Percentiles rank a stretch among this genome's conserved stretches.
phyloP scores from a whole-genome alignment of 2,888 invertebrate genomes.

The Rapana venosa region DNA sequence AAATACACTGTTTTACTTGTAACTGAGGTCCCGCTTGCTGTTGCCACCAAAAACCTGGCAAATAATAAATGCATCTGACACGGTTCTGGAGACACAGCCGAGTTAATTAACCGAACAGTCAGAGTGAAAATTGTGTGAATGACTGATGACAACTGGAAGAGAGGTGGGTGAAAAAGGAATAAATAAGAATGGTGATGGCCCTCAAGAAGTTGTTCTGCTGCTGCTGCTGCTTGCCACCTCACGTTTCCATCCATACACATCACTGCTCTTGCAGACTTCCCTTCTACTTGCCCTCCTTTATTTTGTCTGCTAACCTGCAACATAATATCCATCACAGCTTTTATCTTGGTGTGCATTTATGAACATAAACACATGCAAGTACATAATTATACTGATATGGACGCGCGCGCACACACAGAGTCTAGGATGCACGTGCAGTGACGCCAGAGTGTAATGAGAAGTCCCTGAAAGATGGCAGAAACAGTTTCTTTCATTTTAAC shows the following conservation, averaged over 20 bases:
- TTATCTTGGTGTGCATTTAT: too few relatives aligned
- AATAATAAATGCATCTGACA: neutral
- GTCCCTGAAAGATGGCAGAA: too few relatives aligned
- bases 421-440: too few relatives aligned
- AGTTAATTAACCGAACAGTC: too few relatives aligned
- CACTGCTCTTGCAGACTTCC: neutral
- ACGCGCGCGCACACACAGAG: too few relatives aligned
- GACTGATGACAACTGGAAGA: neutral
- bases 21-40: neutral
- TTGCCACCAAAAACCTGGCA: too few relatives aligned
- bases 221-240: neutral
- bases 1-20: too few relatives aligned
- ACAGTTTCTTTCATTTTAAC: too few relatives aligned
- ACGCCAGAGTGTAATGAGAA: too few relatives aligned
- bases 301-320: constrained; percentile 34
- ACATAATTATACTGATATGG: too few relatives aligned
- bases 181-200: constrained; percentile 9
- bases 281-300: constrained; percentile 27
- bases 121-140: too few relatives aligned
- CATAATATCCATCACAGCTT: neutral
- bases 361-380: too few relatives aligned
- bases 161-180: neutral
- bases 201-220: neutral
- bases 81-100: neutral
- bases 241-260: neutral